These are phyloP conservation scores for Desmodus rotundus DNA, from an alignment of 2,113 vertebrate genomes.

Conservation along the genomic window DNA sequence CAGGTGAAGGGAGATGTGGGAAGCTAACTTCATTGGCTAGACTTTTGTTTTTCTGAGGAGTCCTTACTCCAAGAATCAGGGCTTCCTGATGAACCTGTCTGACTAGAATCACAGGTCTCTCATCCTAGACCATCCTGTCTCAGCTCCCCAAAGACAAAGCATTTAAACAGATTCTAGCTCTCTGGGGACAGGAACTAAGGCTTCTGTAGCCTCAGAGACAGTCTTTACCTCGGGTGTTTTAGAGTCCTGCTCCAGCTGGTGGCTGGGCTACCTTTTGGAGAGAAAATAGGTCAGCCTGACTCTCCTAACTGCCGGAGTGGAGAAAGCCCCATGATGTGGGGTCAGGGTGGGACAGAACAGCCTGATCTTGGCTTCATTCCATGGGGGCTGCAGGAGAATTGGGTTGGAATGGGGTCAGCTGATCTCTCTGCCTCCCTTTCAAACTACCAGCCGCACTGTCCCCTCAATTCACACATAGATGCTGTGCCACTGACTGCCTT, in stretches of 20 bases:
- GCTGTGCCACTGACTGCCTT: neutral
- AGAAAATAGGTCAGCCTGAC: neutral
- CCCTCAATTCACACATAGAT: neutral
- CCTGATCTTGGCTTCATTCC: neutral
- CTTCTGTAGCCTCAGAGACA: neutral
- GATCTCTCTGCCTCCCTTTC: neutral
- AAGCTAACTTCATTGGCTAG: neutral
- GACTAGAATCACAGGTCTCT: constrained; percentile 31
- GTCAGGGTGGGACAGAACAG: neutral
- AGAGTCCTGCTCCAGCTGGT: neutral
- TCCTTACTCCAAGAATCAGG: neutral
- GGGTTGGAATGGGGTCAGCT: neutral
- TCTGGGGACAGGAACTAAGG: neutral
- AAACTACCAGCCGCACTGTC: neutral
- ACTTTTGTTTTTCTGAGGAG: constrained; percentile 28
- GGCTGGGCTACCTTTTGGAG: neutral
- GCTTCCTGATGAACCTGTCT: constrained; percentile 38
- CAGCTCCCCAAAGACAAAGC: neutral
- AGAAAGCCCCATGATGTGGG: neutral
- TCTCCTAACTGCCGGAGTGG: neutral
- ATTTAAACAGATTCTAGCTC: neutral
- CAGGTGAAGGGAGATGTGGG: neutral
- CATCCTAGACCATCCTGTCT: neutral
- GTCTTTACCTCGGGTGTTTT: neutral
- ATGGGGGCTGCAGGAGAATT: neutral